Base-by-base conservation (phyloP, 30 jellyfish, hydroid and myxozoan genomes). In the Cassiopea xamachana region DNA sequence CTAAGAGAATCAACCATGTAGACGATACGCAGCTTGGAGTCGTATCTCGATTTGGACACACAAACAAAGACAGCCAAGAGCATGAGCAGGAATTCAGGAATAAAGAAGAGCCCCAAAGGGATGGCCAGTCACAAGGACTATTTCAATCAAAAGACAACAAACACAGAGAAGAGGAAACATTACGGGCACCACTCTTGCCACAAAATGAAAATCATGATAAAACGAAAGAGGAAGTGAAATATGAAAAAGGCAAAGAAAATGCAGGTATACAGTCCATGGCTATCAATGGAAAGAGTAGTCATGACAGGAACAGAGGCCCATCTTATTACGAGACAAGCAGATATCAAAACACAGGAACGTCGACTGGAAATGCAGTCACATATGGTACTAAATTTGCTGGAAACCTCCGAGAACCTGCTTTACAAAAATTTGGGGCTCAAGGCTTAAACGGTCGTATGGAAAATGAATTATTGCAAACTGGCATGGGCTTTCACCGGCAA, bases 61-160 rank as follows among this genome's bases (percentile, higher is more conserved):
- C 84, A 1, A 50, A 19, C 51, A 48, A 72, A 48, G 46, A 61
- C 39, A 18, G 55, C 61, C 48, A 55, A 10, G 67, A 86, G 49
- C 45, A 50, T 27, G 87, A 73, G 81, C 60, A 50, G 64, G 71
- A 6, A 46, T 12, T 82, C 60, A 17, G 43, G 14, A 48, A 68
- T 60, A 86, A 47, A 67, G 69, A 61, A 61, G 88, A 74, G 17
- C 64, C 93, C 51, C 48, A 16, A 1, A 82, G 62, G 19, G 68
- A 51, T 69, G 61, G 82, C 86, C 7, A 19, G 4, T 71, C 80
- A 71, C 80, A 19, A 27, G 80, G 27, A 43, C n/a, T 71, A 12
- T 71, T 18, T 6, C 50, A 71, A 19, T 19, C 80, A 71, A 16
- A 64, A 5, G 74, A 64, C 43, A 17, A 2, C 39, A 3, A 18